phyloP scores from a whole-genome alignment of 2,888 invertebrate genomes.

The Blastobasis adustella region DNA sequence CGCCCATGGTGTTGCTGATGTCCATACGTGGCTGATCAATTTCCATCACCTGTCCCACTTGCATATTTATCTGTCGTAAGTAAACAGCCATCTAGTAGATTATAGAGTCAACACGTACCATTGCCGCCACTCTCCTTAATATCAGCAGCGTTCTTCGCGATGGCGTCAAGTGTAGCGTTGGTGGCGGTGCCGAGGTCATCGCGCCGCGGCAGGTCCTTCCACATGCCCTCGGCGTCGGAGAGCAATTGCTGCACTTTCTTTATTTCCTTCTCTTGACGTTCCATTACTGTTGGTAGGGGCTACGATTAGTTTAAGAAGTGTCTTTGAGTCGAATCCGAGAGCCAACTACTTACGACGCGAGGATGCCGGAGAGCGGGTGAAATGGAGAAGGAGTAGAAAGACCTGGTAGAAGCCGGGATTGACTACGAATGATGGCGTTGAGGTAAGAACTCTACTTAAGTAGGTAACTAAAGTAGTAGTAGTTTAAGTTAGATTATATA shows the following conservation, averaged over 20 bases:
- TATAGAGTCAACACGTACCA: constrained; percentile 38
- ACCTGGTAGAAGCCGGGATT: too few relatives aligned
- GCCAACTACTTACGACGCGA: too few relatives aligned
- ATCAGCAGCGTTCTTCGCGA: constrained; percentile 71
- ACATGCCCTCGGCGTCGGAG: constrained; percentile 60
- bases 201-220: constrained; percentile 67
- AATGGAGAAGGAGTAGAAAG: too few relatives aligned
- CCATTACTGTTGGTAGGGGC: constrained; percentile 39
- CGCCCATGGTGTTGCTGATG: neutral
- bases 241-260: constrained; percentile 51
- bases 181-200: constrained; percentile 71
- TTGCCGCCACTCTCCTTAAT: constrained; percentile 54
- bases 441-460: too few relatives aligned
- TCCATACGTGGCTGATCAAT: neutral
- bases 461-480: too few relatives aligned
- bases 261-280: constrained; percentile 59
- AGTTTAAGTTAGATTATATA: too few relatives aligned
- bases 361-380: too few relatives aligned
- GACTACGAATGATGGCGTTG: too few relatives aligned
- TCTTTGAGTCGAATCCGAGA: too few relatives aligned
- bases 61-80: too few relatives aligned
- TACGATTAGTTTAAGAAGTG: too few relatives aligned
- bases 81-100: too few relatives aligned
- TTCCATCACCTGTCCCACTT: neutral
- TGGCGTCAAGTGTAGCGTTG: constrained; percentile 76